A percentile compares a stretch with the other conserved stretches of the same genome.
Evolutionary conservation across 2,888 invertebrate species (phyloP).

Genomic region (Notodonta ziczac): DNA sequence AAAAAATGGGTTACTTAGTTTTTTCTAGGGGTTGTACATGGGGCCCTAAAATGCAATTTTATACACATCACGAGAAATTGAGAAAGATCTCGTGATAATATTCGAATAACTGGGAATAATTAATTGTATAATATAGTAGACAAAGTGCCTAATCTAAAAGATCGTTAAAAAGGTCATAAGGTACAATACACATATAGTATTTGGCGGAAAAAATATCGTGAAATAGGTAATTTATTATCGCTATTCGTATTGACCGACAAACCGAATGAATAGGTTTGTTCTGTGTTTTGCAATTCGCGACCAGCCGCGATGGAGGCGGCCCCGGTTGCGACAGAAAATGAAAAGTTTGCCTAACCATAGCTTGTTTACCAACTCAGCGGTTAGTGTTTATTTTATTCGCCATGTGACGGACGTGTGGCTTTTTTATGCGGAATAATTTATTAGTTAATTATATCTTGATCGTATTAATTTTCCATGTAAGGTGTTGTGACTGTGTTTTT

Average conservation of each 20-base stretch:
- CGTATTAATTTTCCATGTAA: too few species aligned
- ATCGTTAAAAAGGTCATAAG: background rate
- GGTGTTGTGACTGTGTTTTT: background rate
- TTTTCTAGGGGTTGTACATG: too few species aligned
- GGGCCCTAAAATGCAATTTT: too few species aligned
- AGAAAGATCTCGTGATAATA: too few species aligned
- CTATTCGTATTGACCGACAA: background rate
- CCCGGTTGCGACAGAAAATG: conserved; percentile 3
- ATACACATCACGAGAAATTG: too few species aligned
- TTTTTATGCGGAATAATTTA: background rate
- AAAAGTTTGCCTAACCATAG: conserved; percentile 3
- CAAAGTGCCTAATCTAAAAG: too few species aligned
- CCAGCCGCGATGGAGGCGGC: background rate
- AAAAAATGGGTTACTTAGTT: too few species aligned
- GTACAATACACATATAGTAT: background rate
- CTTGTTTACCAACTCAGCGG: background rate
- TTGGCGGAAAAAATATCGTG: background rate
- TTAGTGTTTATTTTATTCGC: background rate
- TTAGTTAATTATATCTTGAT: background rate
- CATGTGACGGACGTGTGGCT: background rate
- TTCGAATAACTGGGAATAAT: too few species aligned
- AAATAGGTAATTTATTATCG: background rate
- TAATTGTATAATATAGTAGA: too few species aligned
- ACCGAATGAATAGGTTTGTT: background rate
- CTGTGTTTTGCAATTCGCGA: conserved; percentile 3